Conservation (phyloP, 1,140 invertebrate genomes). For the Nomia melanderi region DNA sequence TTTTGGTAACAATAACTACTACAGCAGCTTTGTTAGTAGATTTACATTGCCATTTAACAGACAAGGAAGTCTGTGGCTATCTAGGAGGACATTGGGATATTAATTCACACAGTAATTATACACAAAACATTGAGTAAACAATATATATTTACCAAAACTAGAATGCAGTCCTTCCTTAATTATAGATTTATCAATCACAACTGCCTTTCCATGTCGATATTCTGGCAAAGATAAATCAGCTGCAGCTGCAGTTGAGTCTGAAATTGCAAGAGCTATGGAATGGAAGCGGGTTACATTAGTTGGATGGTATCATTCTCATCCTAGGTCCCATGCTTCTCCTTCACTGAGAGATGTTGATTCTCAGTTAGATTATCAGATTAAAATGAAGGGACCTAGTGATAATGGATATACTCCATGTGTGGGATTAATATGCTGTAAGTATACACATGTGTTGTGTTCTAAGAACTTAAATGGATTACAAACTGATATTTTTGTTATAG, state of each 20-base stretch:
- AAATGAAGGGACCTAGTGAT: slow-evolving; percentile 94
- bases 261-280: slow-evolving; percentile 92
- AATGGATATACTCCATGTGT: slow-evolving; percentile 95
- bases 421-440: slow-evolving; percentile 94
- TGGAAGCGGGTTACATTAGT: slow-evolving; percentile 90
- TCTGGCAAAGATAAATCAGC: slow-evolving; percentile 89
- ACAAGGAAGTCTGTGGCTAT: slow-evolving; percentile 96
- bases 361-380: slow-evolving; percentile 96
- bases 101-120: slow-evolving; percentile 92
- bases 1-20: slow-evolving; percentile 92
- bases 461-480: not conserved
- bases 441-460: not conserved
- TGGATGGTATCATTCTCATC: slow-evolving; percentile 99
- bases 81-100: slow-evolving; percentile 97
- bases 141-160: not conserved
- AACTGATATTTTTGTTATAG: slow-evolving; percentile 80
- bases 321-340: slow-evolving; percentile 92
- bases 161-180: slow-evolving; percentile 11
- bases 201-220: slow-evolving; percentile 94
- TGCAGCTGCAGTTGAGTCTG: slow-evolving; percentile 87
- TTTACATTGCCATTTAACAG: slow-evolving; percentile 95
- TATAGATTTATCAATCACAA: slow-evolving; percentile 91
- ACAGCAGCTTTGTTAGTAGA: slow-evolving; percentile 94
- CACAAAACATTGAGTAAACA: not conserved
- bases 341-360: slow-evolving; percentile 94